phyloP scores from a whole-genome alignment of 2,113 vertebrate species.

The Channa argus region DNA sequence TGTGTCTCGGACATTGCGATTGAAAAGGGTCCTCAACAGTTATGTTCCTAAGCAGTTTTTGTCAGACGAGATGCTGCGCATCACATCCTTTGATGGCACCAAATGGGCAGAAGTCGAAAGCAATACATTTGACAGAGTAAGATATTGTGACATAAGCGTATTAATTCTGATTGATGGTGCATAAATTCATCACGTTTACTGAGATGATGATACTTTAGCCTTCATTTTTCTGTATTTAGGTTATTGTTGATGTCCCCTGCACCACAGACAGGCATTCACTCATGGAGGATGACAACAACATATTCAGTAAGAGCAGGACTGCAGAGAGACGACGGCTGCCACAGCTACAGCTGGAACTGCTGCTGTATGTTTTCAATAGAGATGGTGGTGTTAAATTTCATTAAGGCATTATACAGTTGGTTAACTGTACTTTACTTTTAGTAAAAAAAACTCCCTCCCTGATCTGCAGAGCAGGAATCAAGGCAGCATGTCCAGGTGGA shows the following conservation, averaged over 20 bases:
- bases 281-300: constrained; percentile 92
- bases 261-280: constrained; percentile 94
- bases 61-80: constrained; percentile 74
- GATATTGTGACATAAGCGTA: constrained; percentile 20
- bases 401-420: background rate
- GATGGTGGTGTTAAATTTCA: background rate
- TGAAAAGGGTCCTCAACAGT: constrained; percentile 84
- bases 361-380: constrained; percentile 86
- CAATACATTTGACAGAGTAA: constrained; percentile 89
- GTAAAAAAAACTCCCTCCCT: background rate
- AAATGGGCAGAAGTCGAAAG: constrained; percentile 86
- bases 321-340: constrained; percentile 91
- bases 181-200: background rate
- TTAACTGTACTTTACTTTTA: too few species aligned
- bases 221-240: constrained; percentile 77
- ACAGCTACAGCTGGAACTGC: constrained; percentile 89
- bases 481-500: constrained; percentile 86
- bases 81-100: constrained; percentile 89
- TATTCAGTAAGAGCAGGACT: constrained; percentile 87
- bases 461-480: constrained; percentile 87
- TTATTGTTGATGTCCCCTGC: constrained; percentile 96
- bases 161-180: background rate
- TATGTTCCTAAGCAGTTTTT: constrained; percentile 86
- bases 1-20: constrained; percentile 84
- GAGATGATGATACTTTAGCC: background rate